phyloP scores from a whole-genome alignment of 2,888 invertebrate species.

The Lacanobia oleracea region DNA sequence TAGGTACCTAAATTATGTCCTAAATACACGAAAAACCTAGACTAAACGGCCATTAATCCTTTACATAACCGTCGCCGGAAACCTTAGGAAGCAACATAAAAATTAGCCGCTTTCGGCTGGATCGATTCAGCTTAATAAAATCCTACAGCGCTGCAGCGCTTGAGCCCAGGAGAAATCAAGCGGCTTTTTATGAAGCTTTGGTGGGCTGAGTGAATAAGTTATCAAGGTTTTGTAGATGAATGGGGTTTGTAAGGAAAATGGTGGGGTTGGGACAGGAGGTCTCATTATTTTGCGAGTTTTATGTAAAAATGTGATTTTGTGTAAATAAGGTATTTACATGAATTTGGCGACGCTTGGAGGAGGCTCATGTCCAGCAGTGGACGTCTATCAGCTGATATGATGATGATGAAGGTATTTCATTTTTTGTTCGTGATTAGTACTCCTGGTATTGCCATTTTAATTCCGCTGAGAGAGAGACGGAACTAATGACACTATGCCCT shows the following conservation, averaged over 20 bases:
- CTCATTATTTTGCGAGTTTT: neutral
- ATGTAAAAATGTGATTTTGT: neutral
- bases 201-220: slow-evolving; percentile 11
- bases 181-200: slow-evolving; percentile 21
- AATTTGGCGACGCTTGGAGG: too few relatives aligned
- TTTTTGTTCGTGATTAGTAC: too few relatives aligned
- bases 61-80: slow-evolving; percentile 28
- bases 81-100: slow-evolving; percentile 27
- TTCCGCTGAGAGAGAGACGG: too few relatives aligned
- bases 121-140: slow-evolving; percentile 51
- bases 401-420: too few relatives aligned
- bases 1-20: neutral
- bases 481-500: too few relatives aligned
- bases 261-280: neutral
- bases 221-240: neutral
- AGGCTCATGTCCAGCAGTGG: too few relatives aligned
- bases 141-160: slow-evolving; percentile 23
- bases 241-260: neutral
- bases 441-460: too few relatives aligned
- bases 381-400: too few relatives aligned
- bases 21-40: slow-evolving; percentile 39
- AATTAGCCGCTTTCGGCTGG: slow-evolving; percentile 34
- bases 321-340: too few relatives aligned
- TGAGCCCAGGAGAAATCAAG: slow-evolving; percentile 39
- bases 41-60: slow-evolving; percentile 34